Evolutionary conservation across 2,113 vertebrate genomes (phyloP).

Genomic region (Brienomyrus longianalis): DNA sequence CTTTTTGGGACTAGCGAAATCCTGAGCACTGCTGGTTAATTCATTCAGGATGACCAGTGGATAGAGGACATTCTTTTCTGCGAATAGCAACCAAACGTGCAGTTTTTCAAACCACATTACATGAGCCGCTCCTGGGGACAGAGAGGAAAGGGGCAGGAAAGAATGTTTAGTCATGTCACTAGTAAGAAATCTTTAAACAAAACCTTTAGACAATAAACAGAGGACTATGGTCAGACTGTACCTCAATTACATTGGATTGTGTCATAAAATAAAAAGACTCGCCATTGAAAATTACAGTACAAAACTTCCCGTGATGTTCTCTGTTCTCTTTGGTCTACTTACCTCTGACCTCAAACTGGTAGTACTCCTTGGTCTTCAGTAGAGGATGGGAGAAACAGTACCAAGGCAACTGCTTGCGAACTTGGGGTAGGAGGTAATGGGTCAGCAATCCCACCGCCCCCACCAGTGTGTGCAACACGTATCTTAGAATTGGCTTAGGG

Average conservation of each 20-base stretch:
- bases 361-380: constrained; percentile 92
- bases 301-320: background rate
- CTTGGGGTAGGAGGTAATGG: constrained; percentile 91
- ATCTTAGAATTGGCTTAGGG: constrained; percentile 84
- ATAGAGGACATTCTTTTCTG: constrained; percentile 94
- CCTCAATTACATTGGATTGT: background rate
- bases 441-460: constrained; percentile 81
- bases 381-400: constrained; percentile 94
- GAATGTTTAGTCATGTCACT: background rate
- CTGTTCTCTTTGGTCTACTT: constrained; percentile 39
- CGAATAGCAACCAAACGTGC: constrained; percentile 91
- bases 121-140: constrained; percentile 77
- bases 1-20: constrained; percentile 87
- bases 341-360: constrained; percentile 96
- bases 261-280: background rate
- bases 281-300: background rate
- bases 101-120: constrained; percentile 99
- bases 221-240: background rate
- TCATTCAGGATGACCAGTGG: constrained; percentile 94
- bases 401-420: constrained; percentile 95
- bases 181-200: background rate
- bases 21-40: constrained; percentile 86
- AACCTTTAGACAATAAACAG: background rate
- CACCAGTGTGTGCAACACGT: constrained; percentile 82
- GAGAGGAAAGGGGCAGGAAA: background rate